Conservation (phyloP, 1,140 invertebrate genomes). For the Drosophila sp. region DNA sequence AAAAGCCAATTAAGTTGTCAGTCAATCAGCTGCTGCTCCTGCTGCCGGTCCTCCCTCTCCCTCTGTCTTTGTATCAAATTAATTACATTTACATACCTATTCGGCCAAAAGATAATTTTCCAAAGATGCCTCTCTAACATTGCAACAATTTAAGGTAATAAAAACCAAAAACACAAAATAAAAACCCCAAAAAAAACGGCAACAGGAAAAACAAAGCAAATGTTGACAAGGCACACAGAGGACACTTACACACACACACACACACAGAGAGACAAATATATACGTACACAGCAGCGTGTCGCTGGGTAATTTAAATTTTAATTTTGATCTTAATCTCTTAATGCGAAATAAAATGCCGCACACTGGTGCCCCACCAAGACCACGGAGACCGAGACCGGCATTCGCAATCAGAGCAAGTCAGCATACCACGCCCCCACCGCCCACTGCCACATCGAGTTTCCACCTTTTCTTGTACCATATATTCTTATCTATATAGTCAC, state of each 20-base stretch:
- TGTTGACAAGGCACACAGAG: constrained; percentile 27
- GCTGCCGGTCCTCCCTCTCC: constrained; percentile 24
- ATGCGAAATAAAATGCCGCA: constrained; percentile 82
- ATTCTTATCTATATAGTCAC: constrained; percentile 56
- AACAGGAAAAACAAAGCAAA: constrained; percentile 43
- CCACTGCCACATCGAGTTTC: neutral
- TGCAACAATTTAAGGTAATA: constrained; percentile 67
- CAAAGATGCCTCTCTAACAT: constrained; percentile 14
- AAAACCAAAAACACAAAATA: constrained; percentile 35
- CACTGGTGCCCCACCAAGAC: constrained; percentile 72
- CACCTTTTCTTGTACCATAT: constrained; percentile 2
- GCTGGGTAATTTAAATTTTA: constrained; percentile 82
- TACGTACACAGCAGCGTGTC: constrained; percentile 52
- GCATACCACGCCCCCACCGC: neutral
- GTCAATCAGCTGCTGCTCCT: constrained; percentile 62
- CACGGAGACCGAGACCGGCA: neutral
- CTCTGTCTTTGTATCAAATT: constrained; percentile 56
- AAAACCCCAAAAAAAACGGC: neutral
- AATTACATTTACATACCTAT: constrained; percentile 50
- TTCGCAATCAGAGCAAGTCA: constrained; percentile 20
- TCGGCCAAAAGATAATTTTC: constrained; percentile 9
- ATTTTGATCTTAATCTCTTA: constrained; percentile 83
- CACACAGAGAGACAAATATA: constrained; percentile 7
- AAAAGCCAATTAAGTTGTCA: constrained; percentile 81
- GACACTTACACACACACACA: neutral